Evolutionary conservation across 2,888 invertebrate species (phyloP), one percentile per base, ranked within the genome.

Genomic region (Cremastobaeus sp.): DNA sequence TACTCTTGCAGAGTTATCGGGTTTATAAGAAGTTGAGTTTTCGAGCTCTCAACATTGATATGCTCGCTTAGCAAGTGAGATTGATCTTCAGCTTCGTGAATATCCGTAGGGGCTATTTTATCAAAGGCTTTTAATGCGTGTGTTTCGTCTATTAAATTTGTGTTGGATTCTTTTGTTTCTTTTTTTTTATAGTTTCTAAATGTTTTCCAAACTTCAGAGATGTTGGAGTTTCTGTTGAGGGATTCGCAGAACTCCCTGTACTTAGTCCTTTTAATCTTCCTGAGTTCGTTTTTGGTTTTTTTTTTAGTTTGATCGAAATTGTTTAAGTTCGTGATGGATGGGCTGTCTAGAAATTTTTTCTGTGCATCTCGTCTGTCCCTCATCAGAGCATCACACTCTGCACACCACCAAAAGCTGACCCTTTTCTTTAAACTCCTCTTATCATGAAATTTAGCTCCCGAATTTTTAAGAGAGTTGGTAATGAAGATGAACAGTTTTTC

Each of bases 361-460:
- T 28, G 37, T 9, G 17, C 25, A 14, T 25, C 6, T 3, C 9
- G 35, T 48, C 39, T 60, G 3, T 30, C 9, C 3, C 14, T 30
- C 3, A 60, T n/a, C 11, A 60, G 11, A 12, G 18, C 9, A 1
- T 25, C 11, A 20, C 60, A 60, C 1, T 48, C 48, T 5, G 45
- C 11, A 17, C 37, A 17, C 59, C 47, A 59, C 59, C 59, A 59
- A 14, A 37, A 59, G 15, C 45, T 57, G 3, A 43, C 11, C 3
- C 8, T 6, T 11, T 18, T 57, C 34, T 43, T 41, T 1, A 18
- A 2, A 6, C 3, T 12, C 30, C 30, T 55, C 8, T 28, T 30
- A 30, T 17, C 8, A 0, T 4, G 5, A 15, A 11, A 9, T 1
- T 15, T 9, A 12, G 41, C 54, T 12, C 55, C 43, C 3, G 55